phyloP scores from a whole-genome alignment of 2,797 vertebrate genomes.

The Podarcis lilfordi region DNA sequence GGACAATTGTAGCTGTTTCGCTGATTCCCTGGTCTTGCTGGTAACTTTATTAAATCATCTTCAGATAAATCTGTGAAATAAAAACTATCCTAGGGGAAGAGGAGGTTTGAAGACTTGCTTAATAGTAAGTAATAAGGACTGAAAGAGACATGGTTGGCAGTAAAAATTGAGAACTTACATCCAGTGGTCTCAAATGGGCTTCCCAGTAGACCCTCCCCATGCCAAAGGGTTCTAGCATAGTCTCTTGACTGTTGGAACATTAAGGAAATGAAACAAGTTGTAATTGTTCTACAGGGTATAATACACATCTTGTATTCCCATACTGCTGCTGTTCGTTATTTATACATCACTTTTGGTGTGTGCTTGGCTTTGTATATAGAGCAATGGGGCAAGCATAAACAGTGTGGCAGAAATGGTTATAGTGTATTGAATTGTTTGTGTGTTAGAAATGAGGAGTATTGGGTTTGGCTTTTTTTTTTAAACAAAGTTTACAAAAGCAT shows the following conservation, averaged over 20 bases:
- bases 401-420: not conserved
- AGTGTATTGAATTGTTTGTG: not conserved
- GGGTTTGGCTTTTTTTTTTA: not conserved
- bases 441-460: not conserved
- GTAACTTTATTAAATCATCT: not conserved
- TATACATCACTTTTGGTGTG: not conserved
- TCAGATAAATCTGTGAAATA: not conserved
- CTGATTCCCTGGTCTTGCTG: not conserved
- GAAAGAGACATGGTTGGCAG: not conserved
- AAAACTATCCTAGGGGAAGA: not conserved
- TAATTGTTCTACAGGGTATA: slow-evolving; percentile 15
- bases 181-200: not conserved
- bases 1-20: too few relatives aligned
- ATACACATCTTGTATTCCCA: not conserved
- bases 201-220: not conserved
- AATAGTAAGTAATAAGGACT: not conserved
- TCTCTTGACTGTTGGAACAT: not conserved
- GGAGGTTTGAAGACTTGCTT: not conserved
- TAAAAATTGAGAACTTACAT: not conserved
- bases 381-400: not conserved
- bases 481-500: not conserved
- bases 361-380: not conserved
- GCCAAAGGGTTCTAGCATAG: not conserved
- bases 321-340: slow-evolving; percentile 5
- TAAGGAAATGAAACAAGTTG: slow-evolving; percentile 28